Evolutionary conservation across 2,797 vertebrate genomes (phyloP).

Genomic region (Pseudopleuronectes americanus): DNA sequence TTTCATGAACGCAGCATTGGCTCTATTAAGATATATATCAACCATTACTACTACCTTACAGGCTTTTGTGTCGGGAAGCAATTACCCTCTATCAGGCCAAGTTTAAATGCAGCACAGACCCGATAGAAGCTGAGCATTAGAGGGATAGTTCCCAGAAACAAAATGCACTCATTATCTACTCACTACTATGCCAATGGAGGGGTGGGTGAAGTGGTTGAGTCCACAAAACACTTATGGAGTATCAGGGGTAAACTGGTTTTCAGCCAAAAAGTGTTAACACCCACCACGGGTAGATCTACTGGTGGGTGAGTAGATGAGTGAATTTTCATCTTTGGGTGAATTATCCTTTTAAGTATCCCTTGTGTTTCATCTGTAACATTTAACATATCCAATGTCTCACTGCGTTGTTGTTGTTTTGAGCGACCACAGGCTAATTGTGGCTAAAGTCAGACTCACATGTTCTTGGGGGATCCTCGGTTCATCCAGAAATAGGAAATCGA

Average conservation of each 20-base stretch:
- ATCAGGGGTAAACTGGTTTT: too few relatives aligned
- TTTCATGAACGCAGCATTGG: neutral
- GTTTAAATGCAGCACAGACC: conserved; percentile 1
- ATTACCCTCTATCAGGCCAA: neutral
- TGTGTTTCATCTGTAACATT: neutral
- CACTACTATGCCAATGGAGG: too few relatives aligned
- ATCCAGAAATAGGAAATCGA: conserved; percentile 5
- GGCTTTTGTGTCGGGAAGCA: too few relatives aligned
- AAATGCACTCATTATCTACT: too few relatives aligned
- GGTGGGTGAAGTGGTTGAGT: too few relatives aligned
- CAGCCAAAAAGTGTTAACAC: too few relatives aligned
- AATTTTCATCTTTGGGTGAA: too few relatives aligned
- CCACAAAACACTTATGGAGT: too few relatives aligned
- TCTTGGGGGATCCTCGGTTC: neutral
- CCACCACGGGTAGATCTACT: too few relatives aligned
- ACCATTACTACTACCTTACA: neutral
- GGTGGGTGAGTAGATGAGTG: too few relatives aligned
- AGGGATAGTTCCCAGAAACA: too few relatives aligned
- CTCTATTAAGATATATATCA: neutral
- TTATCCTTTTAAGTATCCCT: neutral
- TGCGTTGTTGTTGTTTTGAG: neutral
- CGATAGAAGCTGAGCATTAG: neutral
- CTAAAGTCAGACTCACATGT: conserved; percentile 1
- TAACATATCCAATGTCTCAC: neutral
- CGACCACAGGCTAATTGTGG: neutral